Conservation (phyloP, 2,113 vertebrate species). For the Solea senegalensis region DNA sequence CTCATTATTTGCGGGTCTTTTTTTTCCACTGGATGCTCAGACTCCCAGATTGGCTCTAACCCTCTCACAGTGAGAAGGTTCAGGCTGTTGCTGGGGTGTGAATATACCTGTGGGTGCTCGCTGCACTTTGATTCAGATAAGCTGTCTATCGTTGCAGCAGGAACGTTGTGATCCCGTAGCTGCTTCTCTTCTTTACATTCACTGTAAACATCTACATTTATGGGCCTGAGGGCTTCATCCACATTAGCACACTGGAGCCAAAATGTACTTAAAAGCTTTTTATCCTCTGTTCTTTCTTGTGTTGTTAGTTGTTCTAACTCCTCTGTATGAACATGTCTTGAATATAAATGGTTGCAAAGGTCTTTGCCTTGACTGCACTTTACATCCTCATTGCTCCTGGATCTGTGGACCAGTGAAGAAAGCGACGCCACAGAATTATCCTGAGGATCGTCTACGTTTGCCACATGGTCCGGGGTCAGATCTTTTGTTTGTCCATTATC, state of each 20-base stretch:
- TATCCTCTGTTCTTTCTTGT: background rate
- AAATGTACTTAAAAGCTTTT: constrained; percentile 1
- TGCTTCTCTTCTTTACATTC: constrained; percentile 13
- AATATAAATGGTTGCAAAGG: background rate
- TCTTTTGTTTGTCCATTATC: constrained; percentile 22
- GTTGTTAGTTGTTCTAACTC: constrained; percentile 17
- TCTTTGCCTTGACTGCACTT: constrained; percentile 21
- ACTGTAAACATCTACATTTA: constrained; percentile 20
- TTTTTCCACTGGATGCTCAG: constrained; percentile 39
- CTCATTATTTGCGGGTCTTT: constrained; percentile 15
- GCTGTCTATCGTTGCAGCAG: constrained; percentile 2
- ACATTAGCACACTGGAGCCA: background rate
- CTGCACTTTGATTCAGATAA: constrained; percentile 5
- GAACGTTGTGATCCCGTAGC: constrained; percentile 3
- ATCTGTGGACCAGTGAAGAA: constrained; percentile 19
- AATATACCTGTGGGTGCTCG: constrained; percentile 4
- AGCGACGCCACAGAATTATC: constrained; percentile 2
- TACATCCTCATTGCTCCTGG: constrained; percentile 41
- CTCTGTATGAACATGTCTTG: constrained; percentile 16
- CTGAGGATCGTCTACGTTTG: background rate
- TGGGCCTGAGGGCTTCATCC: constrained; percentile 1
- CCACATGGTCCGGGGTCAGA: constrained; percentile 3
- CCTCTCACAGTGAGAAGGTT: constrained; percentile 39
- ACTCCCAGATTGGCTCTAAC: constrained; percentile 69
- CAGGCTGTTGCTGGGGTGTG: constrained; percentile 39